These are phyloP conservation scores for Calameuta idolon DNA, from an alignment of 2,888 invertebrate species.

Conservation along the genomic window DNA sequence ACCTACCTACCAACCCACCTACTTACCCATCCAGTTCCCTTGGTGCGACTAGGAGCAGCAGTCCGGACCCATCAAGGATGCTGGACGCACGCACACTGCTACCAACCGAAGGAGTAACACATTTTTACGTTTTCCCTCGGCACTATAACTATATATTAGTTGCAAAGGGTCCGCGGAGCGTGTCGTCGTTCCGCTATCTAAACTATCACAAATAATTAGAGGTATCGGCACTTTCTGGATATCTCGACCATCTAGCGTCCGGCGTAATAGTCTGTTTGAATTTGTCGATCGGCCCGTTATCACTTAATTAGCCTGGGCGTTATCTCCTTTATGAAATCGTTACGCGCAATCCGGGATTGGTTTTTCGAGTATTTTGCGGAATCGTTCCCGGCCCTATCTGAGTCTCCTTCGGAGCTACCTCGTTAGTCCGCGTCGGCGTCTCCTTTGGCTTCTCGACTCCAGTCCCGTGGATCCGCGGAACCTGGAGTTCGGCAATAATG, in stretches of 20 bases:
- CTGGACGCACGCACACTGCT: background rate
- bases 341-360: slow-evolving; percentile 31
- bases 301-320: slow-evolving; percentile 53
- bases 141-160: slow-evolving; percentile 15
- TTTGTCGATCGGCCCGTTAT: slow-evolving; percentile 49
- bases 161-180: slow-evolving; percentile 1
- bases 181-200: slow-evolving; percentile 9
- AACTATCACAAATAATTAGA: slow-evolving; percentile 44
- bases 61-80: background rate
- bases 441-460: background rate
- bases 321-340: slow-evolving; percentile 58
- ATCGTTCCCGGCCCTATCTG: background rate
- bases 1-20: slow-evolving; percentile 29
- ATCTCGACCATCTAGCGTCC: slow-evolving; percentile 46
- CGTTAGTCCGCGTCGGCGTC: slow-evolving; percentile 10
- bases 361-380: background rate
- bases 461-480: background rate
- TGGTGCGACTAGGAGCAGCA: background rate
- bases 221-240: slow-evolving; percentile 33
- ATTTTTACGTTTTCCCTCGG: slow-evolving; percentile 18
- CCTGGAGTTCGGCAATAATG: background rate
- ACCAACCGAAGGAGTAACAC: slow-evolving; percentile 2
- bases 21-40: slow-evolving; percentile 1
- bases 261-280: slow-evolving; percentile 36
- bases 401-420: slow-evolving; percentile 7